phyloP scores from a whole-genome alignment of 2,888 invertebrate species.

The Mimachlamys varia region DNA sequence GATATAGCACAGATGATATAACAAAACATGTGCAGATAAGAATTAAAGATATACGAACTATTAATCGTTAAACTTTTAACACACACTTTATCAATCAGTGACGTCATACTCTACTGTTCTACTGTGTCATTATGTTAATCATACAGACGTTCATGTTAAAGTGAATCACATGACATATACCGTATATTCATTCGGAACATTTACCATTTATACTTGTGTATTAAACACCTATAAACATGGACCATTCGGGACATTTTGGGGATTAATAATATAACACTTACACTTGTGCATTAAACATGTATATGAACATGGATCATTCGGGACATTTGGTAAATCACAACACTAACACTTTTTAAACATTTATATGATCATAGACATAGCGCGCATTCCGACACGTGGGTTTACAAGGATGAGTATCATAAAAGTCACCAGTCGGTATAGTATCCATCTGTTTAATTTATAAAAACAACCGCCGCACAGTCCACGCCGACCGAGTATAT shows the following conservation, averaged over 20 bases:
- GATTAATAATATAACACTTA: neutral
- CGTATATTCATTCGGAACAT: too few relatives aligned
- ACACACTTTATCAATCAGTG: neutral
- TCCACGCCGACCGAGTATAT: too few relatives aligned
- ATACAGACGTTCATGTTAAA: neutral
- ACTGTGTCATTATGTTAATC: neutral
- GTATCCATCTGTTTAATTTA: too few relatives aligned
- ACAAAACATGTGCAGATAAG: neutral
- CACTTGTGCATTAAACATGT: neutral
- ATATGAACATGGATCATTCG: neutral
- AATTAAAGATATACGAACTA: neutral
- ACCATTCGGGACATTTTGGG: neutral
- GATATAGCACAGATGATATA: neutral
- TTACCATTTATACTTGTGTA: neutral
- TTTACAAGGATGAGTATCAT: neutral
- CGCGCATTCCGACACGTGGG: neutral
- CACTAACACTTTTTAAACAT: too few relatives aligned
- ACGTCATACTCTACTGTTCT: neutral
- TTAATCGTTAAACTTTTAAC: neutral
- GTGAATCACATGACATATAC: too few relatives aligned
- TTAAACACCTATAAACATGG: neutral
- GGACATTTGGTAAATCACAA: neutral
- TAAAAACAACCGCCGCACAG: too few relatives aligned
- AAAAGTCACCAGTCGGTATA: neutral
- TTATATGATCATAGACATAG: neutral